These are phyloP conservation scores for Drosophila simulans DNA, from an alignment of 1,140 invertebrate genomes.

Conservation along the genomic window DNA sequence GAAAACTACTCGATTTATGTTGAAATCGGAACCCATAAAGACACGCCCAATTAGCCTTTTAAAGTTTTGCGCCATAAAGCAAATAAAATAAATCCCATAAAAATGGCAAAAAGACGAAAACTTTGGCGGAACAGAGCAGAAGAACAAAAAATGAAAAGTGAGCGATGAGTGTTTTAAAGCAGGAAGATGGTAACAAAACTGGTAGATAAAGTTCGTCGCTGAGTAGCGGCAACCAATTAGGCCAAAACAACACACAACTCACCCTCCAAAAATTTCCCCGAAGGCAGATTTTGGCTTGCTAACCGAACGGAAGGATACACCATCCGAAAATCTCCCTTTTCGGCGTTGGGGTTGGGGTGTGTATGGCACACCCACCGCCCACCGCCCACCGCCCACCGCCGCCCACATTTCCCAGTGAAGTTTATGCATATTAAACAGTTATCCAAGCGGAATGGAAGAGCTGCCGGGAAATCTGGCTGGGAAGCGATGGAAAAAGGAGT, in stretches of 20 bases:
- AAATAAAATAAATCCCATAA: constrained; percentile 49
- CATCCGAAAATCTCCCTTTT: constrained; percentile 48
- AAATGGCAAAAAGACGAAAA: constrained; percentile 21
- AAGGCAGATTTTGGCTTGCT: constrained; percentile 35
- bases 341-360: not conserved
- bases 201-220: constrained; percentile 52
- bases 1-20: constrained; percentile 13
- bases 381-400: not conserved
- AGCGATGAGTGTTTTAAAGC: constrained; percentile 16
- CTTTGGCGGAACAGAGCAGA: not conserved
- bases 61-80: constrained; percentile 39
- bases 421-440: constrained; percentile 78
- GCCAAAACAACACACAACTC: constrained; percentile 42
- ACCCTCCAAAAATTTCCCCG: constrained; percentile 9
- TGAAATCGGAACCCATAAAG: constrained; percentile 47
- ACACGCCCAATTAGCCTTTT: constrained; percentile 44
- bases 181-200: constrained; percentile 36
- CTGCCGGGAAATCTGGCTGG: constrained; percentile 15
- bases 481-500: not conserved
- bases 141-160: not conserved
- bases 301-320: constrained; percentile 59
- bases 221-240: constrained; percentile 56
- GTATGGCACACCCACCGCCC: not conserved
- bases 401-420: constrained; percentile 46
- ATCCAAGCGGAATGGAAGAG: constrained; percentile 58